A percentile compares a stretch with the other conserved stretches of the same genome.
These are phyloP conservation scores for Bombus ignitus DNA, from an alignment of 1,140 invertebrate species.

Conservation along the genomic window DNA sequence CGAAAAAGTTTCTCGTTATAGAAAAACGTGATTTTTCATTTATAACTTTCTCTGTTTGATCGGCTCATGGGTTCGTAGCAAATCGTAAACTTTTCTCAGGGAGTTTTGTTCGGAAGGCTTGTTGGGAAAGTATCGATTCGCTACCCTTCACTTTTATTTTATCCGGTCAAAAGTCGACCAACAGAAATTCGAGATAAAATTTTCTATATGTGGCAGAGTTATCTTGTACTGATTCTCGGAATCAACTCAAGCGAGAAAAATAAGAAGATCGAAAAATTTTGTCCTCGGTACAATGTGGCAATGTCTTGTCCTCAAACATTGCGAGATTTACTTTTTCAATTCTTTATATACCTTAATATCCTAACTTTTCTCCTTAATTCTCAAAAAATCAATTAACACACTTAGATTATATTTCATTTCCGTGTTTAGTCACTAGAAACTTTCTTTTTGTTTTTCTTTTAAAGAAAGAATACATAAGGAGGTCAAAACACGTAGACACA, in stretches of 20 bases:
- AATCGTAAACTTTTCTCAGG: slow-evolving; percentile 1
- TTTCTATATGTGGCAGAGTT: not conserved
- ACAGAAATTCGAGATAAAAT: slow-evolving; percentile 1
- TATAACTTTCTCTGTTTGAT: slow-evolving; percentile 15
- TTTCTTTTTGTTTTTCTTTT: too few species aligned
- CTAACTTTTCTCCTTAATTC: too few species aligned
- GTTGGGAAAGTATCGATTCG: slow-evolving; percentile 1
- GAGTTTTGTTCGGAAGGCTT: not conserved
- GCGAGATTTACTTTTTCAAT: not conserved
- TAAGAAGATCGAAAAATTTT: not conserved
- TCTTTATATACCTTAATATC: not conserved
- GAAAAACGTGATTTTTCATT: slow-evolving; percentile 24
- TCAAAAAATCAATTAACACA: too few species aligned
- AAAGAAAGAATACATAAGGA: not conserved
- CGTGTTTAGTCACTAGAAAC: too few species aligned
- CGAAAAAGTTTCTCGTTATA: not conserved
- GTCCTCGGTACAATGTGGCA: not conserved
- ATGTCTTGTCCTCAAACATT: not conserved
- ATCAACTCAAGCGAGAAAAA: not conserved
- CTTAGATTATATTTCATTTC: too few species aligned
- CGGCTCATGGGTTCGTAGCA: not conserved
- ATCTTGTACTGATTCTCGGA: not conserved
- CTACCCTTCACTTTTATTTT: slow-evolving; percentile 5
- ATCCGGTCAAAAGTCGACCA: slow-evolving; percentile 18
- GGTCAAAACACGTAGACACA: not conserved